Evolutionary conservation across 2,888 invertebrate species (phyloP), one percentile per base, ranked within the genome.

Genomic region (Polietes domitor): DNA sequence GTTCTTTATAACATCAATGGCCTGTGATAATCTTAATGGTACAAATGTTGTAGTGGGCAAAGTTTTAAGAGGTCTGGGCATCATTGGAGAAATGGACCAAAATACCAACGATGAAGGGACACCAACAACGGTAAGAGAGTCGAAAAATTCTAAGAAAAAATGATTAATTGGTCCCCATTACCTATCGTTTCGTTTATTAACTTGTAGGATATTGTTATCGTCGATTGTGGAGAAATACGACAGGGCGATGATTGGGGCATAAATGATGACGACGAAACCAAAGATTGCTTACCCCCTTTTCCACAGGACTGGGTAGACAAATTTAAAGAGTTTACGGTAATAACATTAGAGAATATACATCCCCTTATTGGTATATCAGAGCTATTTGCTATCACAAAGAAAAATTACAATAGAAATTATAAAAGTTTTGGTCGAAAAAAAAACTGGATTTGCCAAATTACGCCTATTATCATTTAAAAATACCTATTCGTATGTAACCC

Each of bases 1-100:
- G 92, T 99, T 99, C 93, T 97, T 98, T 90, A 96, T 99, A 80
- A 96, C 97, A 0, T 94, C 95, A 0, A 95, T 94, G 0, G 94
- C 95, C 1, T 96, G 96, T 88, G 92, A 94, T 0, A 97, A 97
- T 90, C 93, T 98, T 63, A 96, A 98, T 91, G 95, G 94, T 5
- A 95, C 94, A 17, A 97, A 98, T 91, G 97, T 97, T 1, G 96
- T 95, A 26, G 96, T 97, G 89, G 98, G 97, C 0, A 94, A 93
- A 85, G 96, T 98, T n/a, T 87, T 95, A 17, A 95, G 95, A 86
- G 98, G 98, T 0, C 92, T 96, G 72, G 95, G 95, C 26, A 92
- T 96, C 1, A 93, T 96, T 0, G 92, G 93, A n/a, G 96, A 96
- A 91, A 94, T 97, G 91, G 95, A 95, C 88, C 92, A 93, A 72